Evolutionary conservation across 1,140 invertebrate genomes (phyloP), one percentile per base, ranked within the genome.

Genomic region (Neodiprion pinetum): DNA sequence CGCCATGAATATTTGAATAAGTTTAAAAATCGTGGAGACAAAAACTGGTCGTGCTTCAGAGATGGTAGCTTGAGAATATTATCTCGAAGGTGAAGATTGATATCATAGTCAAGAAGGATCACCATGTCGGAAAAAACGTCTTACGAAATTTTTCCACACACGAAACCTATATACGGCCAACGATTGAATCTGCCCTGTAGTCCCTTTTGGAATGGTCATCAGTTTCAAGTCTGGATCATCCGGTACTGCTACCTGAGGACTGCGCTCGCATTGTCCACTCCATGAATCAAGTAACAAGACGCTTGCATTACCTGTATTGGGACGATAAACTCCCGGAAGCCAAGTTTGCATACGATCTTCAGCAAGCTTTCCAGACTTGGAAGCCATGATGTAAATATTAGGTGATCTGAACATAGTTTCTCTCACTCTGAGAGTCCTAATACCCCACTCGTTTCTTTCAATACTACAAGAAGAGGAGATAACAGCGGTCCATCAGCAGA

Each of bases 21-120:
- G 49, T 74, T 74, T 0, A 50, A 10, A 72, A 75, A 77, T 47
- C 74, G 61, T 14, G 74, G 70, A 72, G 75, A 78, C 73, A 66
- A 78, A 73, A 73, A 75, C 48, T 66, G 72, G 47, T 76, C 70
- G 72, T 76, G 72, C 69, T 75, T 73, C 50, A 70, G 74, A 72
- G 72, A 76, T 74, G 75, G 69, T 67, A 78, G 76, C 74, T 21
- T 71, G 17, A 21, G 17, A 21, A 21, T 21, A 21, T 21, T 21
- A 21, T 21, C 17, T 21, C 17, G 17, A 0, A 21, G 17, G 17
- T 21, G 17, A 21, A 21, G 0, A 21, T 61, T 61, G 10, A 61
- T 11, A n/a, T 61, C 53, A 61, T 61, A 61, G n/a, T 61, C n/a
- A 11, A 61, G 10, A 11, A 61, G n/a, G n/a, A n/a, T 61, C 53